phyloP scores from a whole-genome alignment of 2,113 vertebrate species.

The Triplophysa dalaica region DNA sequence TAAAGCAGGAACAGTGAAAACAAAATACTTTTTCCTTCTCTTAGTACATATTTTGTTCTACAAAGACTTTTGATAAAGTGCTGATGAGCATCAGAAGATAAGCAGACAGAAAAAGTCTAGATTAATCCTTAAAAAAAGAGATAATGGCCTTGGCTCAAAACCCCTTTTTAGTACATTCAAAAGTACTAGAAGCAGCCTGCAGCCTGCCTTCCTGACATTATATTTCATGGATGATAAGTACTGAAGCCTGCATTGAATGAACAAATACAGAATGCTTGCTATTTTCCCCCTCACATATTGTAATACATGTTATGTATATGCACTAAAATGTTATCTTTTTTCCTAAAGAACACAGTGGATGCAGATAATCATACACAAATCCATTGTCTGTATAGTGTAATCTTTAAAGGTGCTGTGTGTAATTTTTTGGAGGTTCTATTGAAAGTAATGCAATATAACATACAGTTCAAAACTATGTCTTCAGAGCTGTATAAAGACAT shows the following conservation, averaged over 20 bases:
- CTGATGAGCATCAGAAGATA: constrained; percentile 30
- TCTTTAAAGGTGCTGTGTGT: no score
- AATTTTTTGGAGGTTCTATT: no score
- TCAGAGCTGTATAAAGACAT: no score
- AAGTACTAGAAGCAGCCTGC: neutral
- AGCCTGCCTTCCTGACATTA: neutral
- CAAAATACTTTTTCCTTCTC: neutral
- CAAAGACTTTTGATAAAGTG: constrained; percentile 35
- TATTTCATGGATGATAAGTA: neutral
- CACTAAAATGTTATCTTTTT: no score
- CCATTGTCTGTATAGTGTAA: no score
- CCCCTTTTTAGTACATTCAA: constrained; percentile 3
- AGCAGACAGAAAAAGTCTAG: neutral
- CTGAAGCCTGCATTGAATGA: neutral
- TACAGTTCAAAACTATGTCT: no score
- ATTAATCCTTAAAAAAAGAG: constrained; percentile 23
- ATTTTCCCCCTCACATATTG: neutral
- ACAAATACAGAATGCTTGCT: neutral
- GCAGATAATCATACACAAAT: no score
- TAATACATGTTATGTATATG: no score
- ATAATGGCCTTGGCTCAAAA: constrained; percentile 19
- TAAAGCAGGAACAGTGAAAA: neutral
- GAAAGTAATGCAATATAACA: no score
- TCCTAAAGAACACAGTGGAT: no score
- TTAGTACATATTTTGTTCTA: constrained; percentile 20